These are phyloP conservation scores for Burhinus bistriatus DNA, from an alignment of 2,113 vertebrate genomes.

Conservation along the genomic window DNA sequence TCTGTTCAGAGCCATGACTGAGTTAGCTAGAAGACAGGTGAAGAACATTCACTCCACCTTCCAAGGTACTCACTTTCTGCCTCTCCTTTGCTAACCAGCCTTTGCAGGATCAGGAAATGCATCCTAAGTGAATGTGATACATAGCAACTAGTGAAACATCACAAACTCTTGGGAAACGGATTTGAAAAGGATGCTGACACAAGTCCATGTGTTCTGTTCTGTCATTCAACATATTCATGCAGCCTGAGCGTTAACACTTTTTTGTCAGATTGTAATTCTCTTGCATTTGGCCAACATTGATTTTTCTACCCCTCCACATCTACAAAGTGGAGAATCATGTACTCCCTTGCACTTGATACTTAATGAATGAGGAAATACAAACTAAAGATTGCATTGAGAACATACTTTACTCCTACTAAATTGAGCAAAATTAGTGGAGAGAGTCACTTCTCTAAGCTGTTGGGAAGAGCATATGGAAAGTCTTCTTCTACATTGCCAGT, in stretches of 20 bases:
- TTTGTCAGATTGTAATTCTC: background rate
- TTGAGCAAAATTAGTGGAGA: constrained; percentile 3
- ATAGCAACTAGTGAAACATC: background rate
- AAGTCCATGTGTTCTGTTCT: background rate
- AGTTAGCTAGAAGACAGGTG: background rate
- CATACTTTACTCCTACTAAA: background rate
- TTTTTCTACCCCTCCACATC: background rate
- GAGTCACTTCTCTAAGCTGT: background rate
- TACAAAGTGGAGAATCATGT: background rate
- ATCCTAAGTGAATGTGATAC: background rate
- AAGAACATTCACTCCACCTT: background rate
- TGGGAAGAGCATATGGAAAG: background rate
- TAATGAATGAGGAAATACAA: constrained; percentile 13
- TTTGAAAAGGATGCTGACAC: background rate
- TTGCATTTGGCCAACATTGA: background rate
- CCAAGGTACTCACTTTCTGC: background rate
- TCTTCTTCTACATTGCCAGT: background rate
- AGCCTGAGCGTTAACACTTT: background rate
- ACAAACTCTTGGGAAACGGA: background rate
- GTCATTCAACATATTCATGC: background rate
- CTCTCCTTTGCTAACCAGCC: background rate
- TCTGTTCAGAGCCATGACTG: background rate
- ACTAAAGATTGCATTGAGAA: background rate
- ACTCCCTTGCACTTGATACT: background rate
- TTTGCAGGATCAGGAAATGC: background rate